phyloP scores from a whole-genome alignment of 2,113 vertebrate species.

The Myxocyprinus asiaticus region DNA sequence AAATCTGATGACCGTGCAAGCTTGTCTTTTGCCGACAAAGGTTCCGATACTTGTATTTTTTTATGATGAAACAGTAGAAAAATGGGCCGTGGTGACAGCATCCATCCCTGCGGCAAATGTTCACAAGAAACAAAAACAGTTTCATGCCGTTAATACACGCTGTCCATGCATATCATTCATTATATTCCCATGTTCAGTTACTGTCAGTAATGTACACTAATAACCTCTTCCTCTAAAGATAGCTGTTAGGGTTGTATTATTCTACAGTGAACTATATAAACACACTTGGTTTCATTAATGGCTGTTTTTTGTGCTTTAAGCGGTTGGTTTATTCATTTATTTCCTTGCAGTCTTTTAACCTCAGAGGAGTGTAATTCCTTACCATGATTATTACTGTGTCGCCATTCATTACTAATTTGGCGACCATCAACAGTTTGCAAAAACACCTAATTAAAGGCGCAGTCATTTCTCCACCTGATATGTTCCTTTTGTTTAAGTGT shows the following conservation, averaged over 20 bases:
- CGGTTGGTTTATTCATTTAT: slow-evolving; percentile 9
- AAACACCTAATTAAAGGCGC: slow-evolving; percentile 40
- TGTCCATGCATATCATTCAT: neutral
- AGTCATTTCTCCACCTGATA: slow-evolving; percentile 28
- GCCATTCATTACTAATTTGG: slow-evolving; percentile 33
- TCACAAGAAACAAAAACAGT: neutral
- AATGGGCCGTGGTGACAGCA: slow-evolving; percentile 60
- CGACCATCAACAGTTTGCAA: slow-evolving; percentile 21
- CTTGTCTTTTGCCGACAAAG: slow-evolving; percentile 72
- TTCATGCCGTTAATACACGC: neutral
- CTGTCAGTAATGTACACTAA: too few species aligned
- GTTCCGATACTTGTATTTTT: slow-evolving; percentile 62
- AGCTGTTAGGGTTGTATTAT: neutral
- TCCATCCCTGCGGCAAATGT: slow-evolving; percentile 52
- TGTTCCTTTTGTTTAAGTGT: slow-evolving; percentile 46
- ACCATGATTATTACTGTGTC: slow-evolving; percentile 43
- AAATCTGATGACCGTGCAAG: slow-evolving; percentile 76
- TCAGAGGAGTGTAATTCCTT: slow-evolving; percentile 34
- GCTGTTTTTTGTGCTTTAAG: slow-evolving; percentile 26
- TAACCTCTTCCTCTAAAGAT: neutral
- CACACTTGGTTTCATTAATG: neutral
- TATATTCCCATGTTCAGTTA: too few species aligned
- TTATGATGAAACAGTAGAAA: slow-evolving; percentile 71
- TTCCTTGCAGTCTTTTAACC: slow-evolving; percentile 31
- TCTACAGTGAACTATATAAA: neutral